Base-by-base conservation (phyloP, 1,140 invertebrate genomes). In the Aethina tumida region DNA sequence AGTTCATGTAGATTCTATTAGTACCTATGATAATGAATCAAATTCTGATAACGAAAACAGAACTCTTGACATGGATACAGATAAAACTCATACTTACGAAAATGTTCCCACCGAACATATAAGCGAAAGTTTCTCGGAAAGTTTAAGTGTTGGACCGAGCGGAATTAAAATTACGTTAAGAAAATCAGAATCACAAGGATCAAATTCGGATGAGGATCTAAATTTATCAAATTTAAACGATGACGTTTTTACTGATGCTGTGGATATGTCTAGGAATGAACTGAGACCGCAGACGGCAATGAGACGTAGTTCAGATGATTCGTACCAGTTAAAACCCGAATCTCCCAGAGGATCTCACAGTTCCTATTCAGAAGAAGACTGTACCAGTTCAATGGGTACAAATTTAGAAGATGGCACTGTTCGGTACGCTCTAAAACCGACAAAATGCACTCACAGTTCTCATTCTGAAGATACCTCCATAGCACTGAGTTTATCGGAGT, bases 391-490 rank as follows among this genome's bases (percentile, higher is more conserved):
- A 5, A 69, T 78, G 52, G 76, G 74, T 13, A 79, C 80, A 0
- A 82, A 81, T 47, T 63, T 83, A 7, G 60, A 60, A 34, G 81
- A 84, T 59, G 83, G 81, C 12, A 86, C 82, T 0, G 81, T 85
- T 0, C 75, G 80, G 56, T 77, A 82, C 50, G 81, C 77, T 4
- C 59, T 83, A 4, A 79, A 80, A 55, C 79, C 77, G 34, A 81
- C 80, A 44, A 67, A 83, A 71, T 76, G 81, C 62, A 68, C 79
- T 33, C 72, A 81, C 59, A 75, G 81, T 60, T 84, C 81, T 0
- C 81, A 84, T 55, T 84, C 81, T 12, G 84, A 85, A 58, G 82
- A 87, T 54, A 88, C 83, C 1, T 86, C 83, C 0, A 81, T 86
- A 58, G 84, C 82, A 10, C 61, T 86, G 17, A 84, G 81, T 44